Evolutionary conservation across 1,140 invertebrate genomes (phyloP).

Genomic region (Sitophilus oryzae): DNA sequence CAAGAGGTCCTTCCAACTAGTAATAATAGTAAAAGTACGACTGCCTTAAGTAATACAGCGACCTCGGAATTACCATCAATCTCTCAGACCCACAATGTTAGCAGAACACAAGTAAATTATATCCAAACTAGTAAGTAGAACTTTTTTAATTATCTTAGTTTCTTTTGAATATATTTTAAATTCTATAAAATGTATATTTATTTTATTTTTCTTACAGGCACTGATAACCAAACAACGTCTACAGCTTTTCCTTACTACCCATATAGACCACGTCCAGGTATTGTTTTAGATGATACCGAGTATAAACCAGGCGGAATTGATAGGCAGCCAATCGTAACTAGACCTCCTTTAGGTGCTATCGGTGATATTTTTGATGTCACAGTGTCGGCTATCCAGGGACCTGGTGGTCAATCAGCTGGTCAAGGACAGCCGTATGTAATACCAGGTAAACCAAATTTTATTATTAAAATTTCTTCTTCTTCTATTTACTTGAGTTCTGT

Average conservation of each 20-base stretch:
- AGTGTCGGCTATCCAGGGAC: constrained; percentile 79
- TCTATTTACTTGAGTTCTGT: background rate
- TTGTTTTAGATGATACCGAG: constrained; percentile 74
- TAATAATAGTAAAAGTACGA: constrained; percentile 24
- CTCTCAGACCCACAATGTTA: too few relatives aligned
- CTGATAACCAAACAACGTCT: background rate
- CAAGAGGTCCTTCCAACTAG: constrained; percentile 29
- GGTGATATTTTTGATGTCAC: constrained; percentile 85
- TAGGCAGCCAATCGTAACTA: constrained; percentile 39
- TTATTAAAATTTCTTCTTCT: constrained; percentile 4
- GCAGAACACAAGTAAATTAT: too few relatives aligned
- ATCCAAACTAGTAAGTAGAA: too few relatives aligned
- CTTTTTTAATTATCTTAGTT: too few relatives aligned
- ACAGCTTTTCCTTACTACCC: constrained; percentile 37
- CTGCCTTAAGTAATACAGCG: too few relatives aligned
- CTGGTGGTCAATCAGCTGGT: constrained; percentile 50
- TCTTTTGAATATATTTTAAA: too few relatives aligned
- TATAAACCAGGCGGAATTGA: constrained; percentile 58
- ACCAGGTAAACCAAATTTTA: constrained; percentile 44
- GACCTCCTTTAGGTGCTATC: constrained; percentile 42
- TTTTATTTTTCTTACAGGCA: background rate
- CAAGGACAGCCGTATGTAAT: constrained; percentile 51
- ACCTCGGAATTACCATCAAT: too few relatives aligned
- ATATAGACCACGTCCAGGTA: constrained; percentile 71
- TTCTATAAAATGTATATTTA: too few relatives aligned